These are phyloP conservation scores for Phylloscopus collybita DNA, from an alignment of 2,797 vertebrate genomes.

Conservation along the genomic window DNA sequence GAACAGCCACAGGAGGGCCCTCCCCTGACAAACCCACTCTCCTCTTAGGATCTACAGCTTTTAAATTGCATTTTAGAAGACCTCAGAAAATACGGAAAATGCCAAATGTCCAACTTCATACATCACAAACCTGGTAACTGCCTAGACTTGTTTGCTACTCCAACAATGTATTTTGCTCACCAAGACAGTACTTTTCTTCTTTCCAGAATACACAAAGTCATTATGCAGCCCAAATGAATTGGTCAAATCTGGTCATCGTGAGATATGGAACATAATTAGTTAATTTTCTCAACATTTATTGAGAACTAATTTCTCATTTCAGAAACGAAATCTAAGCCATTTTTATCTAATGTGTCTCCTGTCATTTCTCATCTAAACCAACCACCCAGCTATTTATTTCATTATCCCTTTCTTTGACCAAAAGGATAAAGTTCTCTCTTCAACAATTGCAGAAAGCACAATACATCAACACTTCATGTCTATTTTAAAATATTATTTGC, in stretches of 20 bases:
- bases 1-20: background rate
- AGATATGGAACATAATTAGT: background rate
- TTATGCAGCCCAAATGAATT: background rate
- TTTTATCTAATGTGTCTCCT: background rate
- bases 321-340: background rate
- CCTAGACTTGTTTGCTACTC: background rate
- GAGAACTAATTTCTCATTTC: background rate
- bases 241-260: background rate
- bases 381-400: background rate
- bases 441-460: background rate
- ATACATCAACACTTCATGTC: background rate
- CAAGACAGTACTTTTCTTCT: background rate
- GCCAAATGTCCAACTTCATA: fast-evolving
- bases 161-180: background rate
- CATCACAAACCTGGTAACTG: background rate
- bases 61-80: fast-evolving
- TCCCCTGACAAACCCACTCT: background rate
- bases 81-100: background rate
- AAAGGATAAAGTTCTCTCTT: background rate
- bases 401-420: background rate
- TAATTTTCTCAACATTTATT: background rate
- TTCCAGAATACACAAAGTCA: background rate
- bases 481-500: background rate
- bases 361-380: background rate
- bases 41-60: background rate